These are phyloP conservation scores for Xenentodon cancila DNA, from an alignment of 2,797 vertebrate species.

Conservation along the genomic window DNA sequence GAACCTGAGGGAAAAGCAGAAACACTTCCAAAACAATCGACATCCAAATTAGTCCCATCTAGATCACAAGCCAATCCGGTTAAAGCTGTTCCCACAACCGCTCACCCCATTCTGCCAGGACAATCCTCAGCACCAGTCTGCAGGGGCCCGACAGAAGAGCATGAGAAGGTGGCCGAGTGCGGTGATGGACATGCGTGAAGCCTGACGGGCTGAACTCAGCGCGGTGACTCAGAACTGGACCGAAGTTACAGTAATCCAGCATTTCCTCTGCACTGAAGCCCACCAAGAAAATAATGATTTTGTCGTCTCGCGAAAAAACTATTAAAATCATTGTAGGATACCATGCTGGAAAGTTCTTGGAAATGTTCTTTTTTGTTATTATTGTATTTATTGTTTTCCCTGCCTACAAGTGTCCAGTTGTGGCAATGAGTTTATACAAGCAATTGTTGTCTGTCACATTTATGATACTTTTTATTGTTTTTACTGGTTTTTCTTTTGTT, in stretches of 20 bases:
- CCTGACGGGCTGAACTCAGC: too few relatives aligned
- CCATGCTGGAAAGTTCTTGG: conserved; percentile 56
- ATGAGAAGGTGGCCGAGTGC: too few relatives aligned
- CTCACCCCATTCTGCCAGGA: conserved; percentile 78
- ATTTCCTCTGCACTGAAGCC: conserved; percentile 1
- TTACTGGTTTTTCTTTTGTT: conserved; percentile 50
- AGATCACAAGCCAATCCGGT: too few relatives aligned
- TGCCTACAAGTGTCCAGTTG: conserved; percentile 62
- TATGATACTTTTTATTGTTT: conserved; percentile 62
- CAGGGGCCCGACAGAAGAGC: too few relatives aligned
- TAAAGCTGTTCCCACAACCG: conserved; percentile 24
- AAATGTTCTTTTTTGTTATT: conserved; percentile 39
- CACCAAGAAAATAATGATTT: conserved; percentile 21
- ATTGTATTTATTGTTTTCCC: conserved; percentile 27
- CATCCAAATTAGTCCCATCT: too few relatives aligned
- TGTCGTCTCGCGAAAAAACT: too few relatives aligned
- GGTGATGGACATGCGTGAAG: conserved; percentile 28
- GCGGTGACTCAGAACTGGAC: too few relatives aligned
- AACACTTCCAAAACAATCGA: too few relatives aligned
- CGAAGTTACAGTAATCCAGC: conserved; percentile 4
- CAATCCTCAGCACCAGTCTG: conserved; percentile 72
- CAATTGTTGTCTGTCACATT: conserved; percentile 54
- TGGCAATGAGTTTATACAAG: conserved; percentile 63
- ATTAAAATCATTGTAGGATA: conserved; percentile 72
- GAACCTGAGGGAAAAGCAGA: too few relatives aligned